Percentiles rank a stretch among this genome's conserved stretches.
Conservation (phyloP, 2,797 vertebrate species). For the Sebastes elongatus region DNA sequence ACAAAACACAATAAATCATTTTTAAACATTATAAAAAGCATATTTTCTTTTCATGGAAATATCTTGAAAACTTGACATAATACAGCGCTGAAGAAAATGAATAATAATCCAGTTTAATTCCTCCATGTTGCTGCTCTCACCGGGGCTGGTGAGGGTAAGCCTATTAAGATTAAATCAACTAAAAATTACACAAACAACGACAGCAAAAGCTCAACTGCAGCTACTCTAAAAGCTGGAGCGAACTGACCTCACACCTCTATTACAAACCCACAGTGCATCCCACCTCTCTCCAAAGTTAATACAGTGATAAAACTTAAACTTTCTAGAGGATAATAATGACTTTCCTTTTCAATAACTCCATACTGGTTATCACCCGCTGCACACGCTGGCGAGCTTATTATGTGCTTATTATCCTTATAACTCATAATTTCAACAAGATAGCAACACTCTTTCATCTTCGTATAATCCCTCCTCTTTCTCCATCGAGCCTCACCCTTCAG, state of each 20-base stretch:
- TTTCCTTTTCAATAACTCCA: slow-evolving; percentile 11
- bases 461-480: slow-evolving; percentile 13
- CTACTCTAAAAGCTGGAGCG: not conserved
- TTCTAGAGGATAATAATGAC: not conserved
- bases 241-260: not conserved
- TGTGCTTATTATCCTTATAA: slow-evolving; percentile 17
- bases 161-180: slow-evolving; percentile 20
- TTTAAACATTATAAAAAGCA: not conserved
- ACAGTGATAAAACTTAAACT: not conserved
- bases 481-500: not conserved
- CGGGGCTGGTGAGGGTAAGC: not conserved
- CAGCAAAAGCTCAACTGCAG: not conserved
- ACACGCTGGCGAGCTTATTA: slow-evolving; percentile 7
- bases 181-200: slow-evolving; percentile 14
- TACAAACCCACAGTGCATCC: not conserved
- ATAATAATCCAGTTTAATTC: not conserved
- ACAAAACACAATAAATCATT: not conserved
- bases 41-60: not conserved
- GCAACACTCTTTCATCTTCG: slow-evolving; percentile 29
- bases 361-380: slow-evolving; percentile 2
- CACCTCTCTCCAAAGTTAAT: not conserved
- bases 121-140: not conserved
- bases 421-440: slow-evolving; percentile 8
- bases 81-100: not conserved
- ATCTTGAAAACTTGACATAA: not conserved